Evolutionary conservation across 1,140 invertebrate species (phyloP).

Genomic region (Conopomorpha cramerella): DNA sequence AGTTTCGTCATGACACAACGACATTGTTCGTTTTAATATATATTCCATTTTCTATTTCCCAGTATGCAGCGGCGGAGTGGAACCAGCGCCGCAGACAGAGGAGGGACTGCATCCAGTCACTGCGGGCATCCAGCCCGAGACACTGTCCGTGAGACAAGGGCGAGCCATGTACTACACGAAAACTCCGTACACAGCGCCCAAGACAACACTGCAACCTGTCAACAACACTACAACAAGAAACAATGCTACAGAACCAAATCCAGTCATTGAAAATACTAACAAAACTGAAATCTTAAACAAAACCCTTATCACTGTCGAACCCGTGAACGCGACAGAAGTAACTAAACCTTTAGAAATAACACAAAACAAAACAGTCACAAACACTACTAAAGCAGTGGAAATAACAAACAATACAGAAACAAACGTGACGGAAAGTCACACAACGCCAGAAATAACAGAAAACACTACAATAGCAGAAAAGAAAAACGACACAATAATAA

Average conservation of each 20-base stretch:
- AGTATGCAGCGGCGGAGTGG: slow-evolving; percentile 25
- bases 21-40: neutral
- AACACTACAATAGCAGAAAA: slow-evolving; percentile 23
- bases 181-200: slow-evolving; percentile 10
- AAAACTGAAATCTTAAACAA: too few species aligned
- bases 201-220: slow-evolving; percentile 8
- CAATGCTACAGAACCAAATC: neutral
- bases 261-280: too few species aligned
- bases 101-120: slow-evolving; percentile 18
- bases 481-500: slow-evolving; percentile 10
- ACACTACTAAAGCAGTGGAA: neutral
- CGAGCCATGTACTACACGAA: slow-evolving; percentile 47
- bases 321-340: neutral
- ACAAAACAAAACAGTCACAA: neutral
- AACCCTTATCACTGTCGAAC: too few species aligned
- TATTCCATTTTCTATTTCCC: slow-evolving; percentile 2
- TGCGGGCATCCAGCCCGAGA: neutral
- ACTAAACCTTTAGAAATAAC: neutral
- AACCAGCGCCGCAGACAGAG: slow-evolving; percentile 35
- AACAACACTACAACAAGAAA: slow-evolving; percentile 4
- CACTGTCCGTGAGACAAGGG: slow-evolving; percentile 23
- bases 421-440: too few species aligned
- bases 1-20: too few species aligned
- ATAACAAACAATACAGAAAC: too few species aligned
- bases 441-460: neutral